Evolutionary conservation across 1,140 invertebrate species (phyloP), one percentile per base, ranked within the genome.

Genomic region (Ceratoteleas bidentatus): DNA sequence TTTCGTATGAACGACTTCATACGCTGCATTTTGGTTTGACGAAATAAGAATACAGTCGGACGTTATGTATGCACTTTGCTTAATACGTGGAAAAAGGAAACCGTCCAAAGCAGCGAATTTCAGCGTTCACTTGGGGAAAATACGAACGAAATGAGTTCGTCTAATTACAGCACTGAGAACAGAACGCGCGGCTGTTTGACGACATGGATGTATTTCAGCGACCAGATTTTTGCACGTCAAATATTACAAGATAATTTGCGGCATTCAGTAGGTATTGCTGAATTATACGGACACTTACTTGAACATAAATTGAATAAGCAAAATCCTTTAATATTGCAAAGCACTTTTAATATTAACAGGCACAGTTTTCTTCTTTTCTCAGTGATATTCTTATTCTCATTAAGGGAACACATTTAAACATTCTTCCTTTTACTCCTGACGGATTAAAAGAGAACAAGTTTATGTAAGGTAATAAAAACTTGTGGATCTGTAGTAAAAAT

Each of bases 31-130:
- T 66, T 60, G 72, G 53, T 60, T 75, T 74, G 50, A 74, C 54
- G 53, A 70, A 49, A 53, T 47, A 75, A 66, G 33, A 75, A 14
- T 54, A 68, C 50, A 40, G 43, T 56, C 49, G 33, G 64, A 66
- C 58, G 65, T 77, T 69, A 77, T 43, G 57, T 69, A 77, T 77
- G 74, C 74, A 77, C 74, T 77, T 77, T 77, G 74, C 74, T 69
- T 58, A 60, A 77, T 77, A 58, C 64, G 65, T 57, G 62, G 56
- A 58, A 76, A 76, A 77, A 69, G 64, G 50, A 62, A 77, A 77
- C 40, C 45, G 53, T 65, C 75, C 60, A 66, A 72, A 70, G 76
- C 68, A 24, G 57, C 62, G 57, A 61, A 80, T 80, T 73, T 62
- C 62, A 66, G 24, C 69, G 68, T 68, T 80, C 76, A 73, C 76